A percentile compares a stretch with the other conserved stretches of the same genome.
phyloP scores from a whole-genome alignment of 1,140 invertebrate species.

The Heliconius eleuchia region DNA sequence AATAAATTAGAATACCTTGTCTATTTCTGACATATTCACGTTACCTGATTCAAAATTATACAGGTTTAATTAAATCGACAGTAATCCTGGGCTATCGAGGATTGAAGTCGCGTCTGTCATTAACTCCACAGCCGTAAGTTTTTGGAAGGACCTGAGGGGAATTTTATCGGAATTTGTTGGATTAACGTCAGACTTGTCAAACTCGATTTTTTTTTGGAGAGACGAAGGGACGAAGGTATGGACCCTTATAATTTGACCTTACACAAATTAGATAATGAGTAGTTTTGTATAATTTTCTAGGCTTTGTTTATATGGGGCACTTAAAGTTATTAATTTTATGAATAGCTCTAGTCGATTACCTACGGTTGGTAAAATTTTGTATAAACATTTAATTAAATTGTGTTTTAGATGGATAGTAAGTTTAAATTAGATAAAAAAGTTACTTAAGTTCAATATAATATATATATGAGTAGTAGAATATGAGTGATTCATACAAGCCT shows the following conservation, averaged over 20 bases:
- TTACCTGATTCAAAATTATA: slow-evolving; percentile 67
- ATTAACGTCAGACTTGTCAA: slow-evolving; percentile 55
- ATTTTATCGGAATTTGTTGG: slow-evolving; percentile 56
- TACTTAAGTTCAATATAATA: no score
- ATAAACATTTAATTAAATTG: no score
- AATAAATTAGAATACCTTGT: not conserved
- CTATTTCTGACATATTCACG: slow-evolving; percentile 6
- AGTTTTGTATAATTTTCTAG: slow-evolving; percentile 12
- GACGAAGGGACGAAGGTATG: slow-evolving; percentile 18
- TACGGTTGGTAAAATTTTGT: no score
- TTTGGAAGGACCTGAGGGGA: slow-evolving; percentile 55
- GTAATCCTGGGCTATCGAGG: slow-evolving; percentile 71
- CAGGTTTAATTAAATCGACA: slow-evolving; percentile 79
- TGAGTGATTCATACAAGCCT: not conserved
- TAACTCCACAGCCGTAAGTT: slow-evolving; percentile 63
- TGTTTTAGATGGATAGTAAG: no score
- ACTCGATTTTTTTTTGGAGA: slow-evolving; percentile 36
- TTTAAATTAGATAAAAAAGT: no score
- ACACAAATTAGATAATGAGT: slow-evolving; percentile 18
- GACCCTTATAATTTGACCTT: slow-evolving; percentile 12
- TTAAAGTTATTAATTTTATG: slow-evolving; percentile 11
- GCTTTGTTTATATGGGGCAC: not conserved
- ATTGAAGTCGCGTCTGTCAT: slow-evolving; percentile 66
- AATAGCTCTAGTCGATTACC: not conserved
- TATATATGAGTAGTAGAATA: no score